Evolutionary conservation across 2,113 vertebrate species (phyloP), one percentile per base, ranked within the genome.

Genomic region (Cyprinodon brontotheroides): DNA sequence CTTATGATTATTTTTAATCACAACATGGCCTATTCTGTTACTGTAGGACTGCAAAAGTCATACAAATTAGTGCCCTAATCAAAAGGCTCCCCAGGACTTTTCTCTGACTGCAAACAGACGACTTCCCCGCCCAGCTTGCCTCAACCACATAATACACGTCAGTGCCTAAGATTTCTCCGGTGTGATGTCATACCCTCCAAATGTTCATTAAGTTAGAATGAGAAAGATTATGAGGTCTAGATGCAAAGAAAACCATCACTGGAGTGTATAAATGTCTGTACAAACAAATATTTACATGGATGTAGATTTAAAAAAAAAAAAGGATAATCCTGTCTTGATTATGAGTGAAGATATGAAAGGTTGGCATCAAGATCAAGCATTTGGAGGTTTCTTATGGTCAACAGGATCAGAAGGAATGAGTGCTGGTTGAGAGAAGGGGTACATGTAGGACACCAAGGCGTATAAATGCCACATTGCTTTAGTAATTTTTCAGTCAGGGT

Each of bases 131-230:
- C 81, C 63, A 8, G 75, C 63, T 78, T 29, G 61, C 72, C 73
- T 86, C 4, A 6, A 82, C 87, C 87, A 38, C 87, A 85, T 77
- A 84, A 67, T 77, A 75, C 68, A 88, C 78, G 65, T 89, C 86
- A 75, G 84, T 36, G 59, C n/a, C 77, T 81, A 66, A 14, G 73
- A 70, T 86, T 78, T 74, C 68, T 76, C 59, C 29, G 13, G 67
- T 74, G 77, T 90, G 87, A 92, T 87, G 78, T 92, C 85, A 91
- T 88, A 74, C 67, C 63, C 68, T 84, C 63, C 75, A 77, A 91
- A 81, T 11, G 77, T 76, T 90, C 57, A 67, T 80, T 85, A 87
- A 72, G 84, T 82, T 82, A 85, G 39, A 29, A 67, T 83, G 80
- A 91, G 67, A 62, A 61, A 83, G 79, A 81, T 67, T 84, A 87